Conservation (phyloP, 2,113 vertebrate species). For the Motacilla alba region DNA sequence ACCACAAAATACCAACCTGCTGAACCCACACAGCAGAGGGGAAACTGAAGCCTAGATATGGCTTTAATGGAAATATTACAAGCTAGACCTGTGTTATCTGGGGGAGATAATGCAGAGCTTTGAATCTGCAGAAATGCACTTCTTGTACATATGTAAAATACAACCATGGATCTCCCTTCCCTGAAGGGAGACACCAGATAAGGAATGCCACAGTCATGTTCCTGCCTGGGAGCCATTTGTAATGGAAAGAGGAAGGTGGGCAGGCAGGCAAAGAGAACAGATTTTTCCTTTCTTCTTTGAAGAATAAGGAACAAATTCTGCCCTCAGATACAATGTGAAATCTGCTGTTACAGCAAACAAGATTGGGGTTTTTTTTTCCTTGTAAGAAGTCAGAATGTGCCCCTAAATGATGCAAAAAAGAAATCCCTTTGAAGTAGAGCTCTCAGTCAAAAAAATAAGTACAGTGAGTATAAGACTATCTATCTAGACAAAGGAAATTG, state of each 20-base stretch:
- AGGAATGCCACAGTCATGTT: background rate
- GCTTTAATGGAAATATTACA: background rate
- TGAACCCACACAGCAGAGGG: background rate
- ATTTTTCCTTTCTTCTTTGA: conserved; percentile 20
- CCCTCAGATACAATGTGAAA: background rate
- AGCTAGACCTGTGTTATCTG: background rate
- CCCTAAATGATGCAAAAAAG: background rate
- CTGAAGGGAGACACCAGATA: background rate
- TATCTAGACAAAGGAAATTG: background rate
- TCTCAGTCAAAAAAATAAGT: background rate
- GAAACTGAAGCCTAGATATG: background rate
- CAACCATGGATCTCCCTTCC: background rate
- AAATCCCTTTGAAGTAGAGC: background rate
- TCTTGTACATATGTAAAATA: background rate
- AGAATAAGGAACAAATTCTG: conserved; percentile 31
- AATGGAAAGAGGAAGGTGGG: background rate
- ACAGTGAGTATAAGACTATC: background rate
- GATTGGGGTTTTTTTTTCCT: background rate
- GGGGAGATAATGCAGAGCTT: background rate
- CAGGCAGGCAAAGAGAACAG: background rate
- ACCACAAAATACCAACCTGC: background rate
- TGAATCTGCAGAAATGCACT: background rate
- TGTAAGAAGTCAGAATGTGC: background rate
- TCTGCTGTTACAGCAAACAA: background rate
- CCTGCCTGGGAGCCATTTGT: conserved; percentile 7